phyloP scores from a whole-genome alignment of 92 coral and sea anemone species.

The Scolanthus callimorphus region DNA sequence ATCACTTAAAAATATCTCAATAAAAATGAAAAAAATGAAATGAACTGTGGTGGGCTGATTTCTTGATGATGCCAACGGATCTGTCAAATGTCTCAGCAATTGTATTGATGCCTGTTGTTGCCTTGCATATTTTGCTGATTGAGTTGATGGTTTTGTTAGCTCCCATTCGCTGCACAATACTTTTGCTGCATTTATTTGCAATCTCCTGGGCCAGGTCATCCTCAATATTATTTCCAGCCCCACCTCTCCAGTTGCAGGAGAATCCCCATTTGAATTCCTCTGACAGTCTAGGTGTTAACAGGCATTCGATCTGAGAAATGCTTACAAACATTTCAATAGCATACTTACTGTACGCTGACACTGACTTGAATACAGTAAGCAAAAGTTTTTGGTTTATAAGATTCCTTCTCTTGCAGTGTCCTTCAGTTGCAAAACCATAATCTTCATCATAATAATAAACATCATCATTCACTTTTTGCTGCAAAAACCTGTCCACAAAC shows the following conservation, averaged over 20 bases:
- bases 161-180: slow-evolving; percentile 54
- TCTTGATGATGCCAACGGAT: slow-evolving; percentile 55
- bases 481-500: slow-evolving; percentile 37
- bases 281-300: slow-evolving; percentile 32
- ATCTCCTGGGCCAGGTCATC: slow-evolving; percentile 42
- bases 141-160: slow-evolving; percentile 53
- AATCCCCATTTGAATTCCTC: slow-evolving; percentile 64
- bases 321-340: slow-evolving; percentile 51
- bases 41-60: slow-evolving; percentile 61
- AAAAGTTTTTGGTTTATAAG: slow-evolving; percentile 32
- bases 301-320: too few species aligned
- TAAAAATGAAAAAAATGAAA: too few species aligned
- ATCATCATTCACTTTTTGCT: slow-evolving; percentile 18
- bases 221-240: slow-evolving; percentile 36
- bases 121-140: slow-evolving; percentile 34
- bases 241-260: slow-evolving; percentile 54
- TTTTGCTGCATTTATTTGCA: slow-evolving; percentile 24
- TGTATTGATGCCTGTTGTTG: slow-evolving; percentile 20
- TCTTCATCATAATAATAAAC: slow-evolving; percentile 4
- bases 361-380: slow-evolving; percentile 36
- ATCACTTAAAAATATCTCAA: too few species aligned
- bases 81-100: slow-evolving; percentile 30
- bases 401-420: slow-evolving; percentile 51
- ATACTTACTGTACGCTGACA: slow-evolving; percentile 44
- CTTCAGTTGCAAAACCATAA: slow-evolving; percentile 39